Base-by-base conservation (phyloP, 2,797 vertebrate species). In the Hydrophis major region DNA sequence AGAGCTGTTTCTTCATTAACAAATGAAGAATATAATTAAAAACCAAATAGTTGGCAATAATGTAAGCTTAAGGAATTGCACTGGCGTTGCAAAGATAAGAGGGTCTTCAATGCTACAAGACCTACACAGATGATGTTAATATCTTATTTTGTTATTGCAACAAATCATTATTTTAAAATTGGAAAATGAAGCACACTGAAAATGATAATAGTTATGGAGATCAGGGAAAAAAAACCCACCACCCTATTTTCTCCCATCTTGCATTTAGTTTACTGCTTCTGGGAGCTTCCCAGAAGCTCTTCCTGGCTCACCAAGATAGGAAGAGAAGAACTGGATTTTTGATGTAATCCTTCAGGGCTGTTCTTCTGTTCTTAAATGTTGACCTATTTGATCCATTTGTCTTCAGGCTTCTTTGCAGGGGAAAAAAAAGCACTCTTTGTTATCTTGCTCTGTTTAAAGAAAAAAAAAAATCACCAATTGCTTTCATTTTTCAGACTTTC, bases 91-190 rank as follows among this genome's bases (percentile, higher is more conserved):
- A 93, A 93, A 96, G 95, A 93, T 91, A 53, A 59, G 22, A 63
- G 63, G 88, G 66, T 90, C 91, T 94, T 53, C 47, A 53, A 28
- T 92, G 89, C 93, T 93, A 90, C 88, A 93, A 92, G 93, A 25
- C 93, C 95, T 94, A 91, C 42, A 37, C 94, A 94, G 94, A 95
- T 95, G 89, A 91, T 94, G 94, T 89, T 95, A 91, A 96, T 88
- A 95, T 86, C 10, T 12, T 53, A 53, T 53, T 53, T 53, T 53
- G 50, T 74, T 74, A 91, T 96, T 89, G 95, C 60, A 92, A 74
- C 66, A 92, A 60, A n/a, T 55, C 47, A 96, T 96, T 95, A 95
- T 96, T 96, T 96, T 93, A 93, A 96, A 94, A 96, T 96, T 96
- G 93, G 88, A 94, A 92, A 87, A 22, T 50, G 53, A 78, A 92